Evolutionary conservation across 92 coral and sea anemone genomes (phyloP).

Genomic region (Pocillopora meandrina): DNA sequence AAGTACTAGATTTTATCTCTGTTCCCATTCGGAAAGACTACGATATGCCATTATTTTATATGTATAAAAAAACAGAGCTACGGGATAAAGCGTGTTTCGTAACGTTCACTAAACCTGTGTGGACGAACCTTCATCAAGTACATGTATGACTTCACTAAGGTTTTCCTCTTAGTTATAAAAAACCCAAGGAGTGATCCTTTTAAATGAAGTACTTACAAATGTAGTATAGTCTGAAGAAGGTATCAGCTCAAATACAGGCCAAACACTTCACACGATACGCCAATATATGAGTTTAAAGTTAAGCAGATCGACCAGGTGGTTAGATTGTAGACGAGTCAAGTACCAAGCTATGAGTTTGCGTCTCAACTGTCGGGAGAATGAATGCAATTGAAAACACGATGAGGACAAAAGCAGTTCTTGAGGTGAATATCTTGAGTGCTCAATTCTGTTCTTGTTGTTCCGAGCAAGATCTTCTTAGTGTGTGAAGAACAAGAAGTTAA

Average conservation of each 20-base stretch:
- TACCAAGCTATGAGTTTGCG: too few species aligned
- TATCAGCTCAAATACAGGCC: constrained; percentile 3
- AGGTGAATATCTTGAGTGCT: background rate
- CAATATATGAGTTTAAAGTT: constrained; percentile 24
- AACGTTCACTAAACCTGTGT: too few species aligned
- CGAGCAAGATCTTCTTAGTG: background rate
- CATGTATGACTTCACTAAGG: background rate
- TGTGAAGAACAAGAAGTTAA: background rate
- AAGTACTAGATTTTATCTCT: constrained; percentile 6
- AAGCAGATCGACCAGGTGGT: constrained; percentile 18
- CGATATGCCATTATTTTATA: background rate
- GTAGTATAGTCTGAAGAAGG: constrained; percentile 5
- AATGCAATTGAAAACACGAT: background rate
- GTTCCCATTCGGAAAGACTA: background rate
- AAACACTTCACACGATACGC: background rate
- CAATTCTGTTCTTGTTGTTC: background rate
- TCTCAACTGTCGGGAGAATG: too few species aligned
- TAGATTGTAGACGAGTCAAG: background rate
- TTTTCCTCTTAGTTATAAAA: background rate
- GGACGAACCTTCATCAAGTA: background rate
- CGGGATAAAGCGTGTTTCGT: background rate
- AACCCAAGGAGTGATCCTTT: background rate
- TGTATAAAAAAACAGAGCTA: background rate
- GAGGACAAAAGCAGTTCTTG: background rate
- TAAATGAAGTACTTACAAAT: background rate